phyloP scores from a whole-genome alignment of 2,797 vertebrate genomes.

The Acrossocheilus wenchowensis region DNA sequence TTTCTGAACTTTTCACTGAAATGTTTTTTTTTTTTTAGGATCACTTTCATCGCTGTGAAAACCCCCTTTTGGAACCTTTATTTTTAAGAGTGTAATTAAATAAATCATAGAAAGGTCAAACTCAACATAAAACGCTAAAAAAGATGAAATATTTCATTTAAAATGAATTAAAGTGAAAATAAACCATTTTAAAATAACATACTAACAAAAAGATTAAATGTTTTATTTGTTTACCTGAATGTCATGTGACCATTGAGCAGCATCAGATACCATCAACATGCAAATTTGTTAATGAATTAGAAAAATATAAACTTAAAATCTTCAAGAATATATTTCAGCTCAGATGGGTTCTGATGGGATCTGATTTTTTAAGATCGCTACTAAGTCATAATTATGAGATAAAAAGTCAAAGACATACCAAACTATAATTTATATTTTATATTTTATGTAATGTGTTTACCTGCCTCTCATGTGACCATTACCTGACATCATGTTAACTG shows the following conservation, averaged over 20 bases:
- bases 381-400: not conserved
- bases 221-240: not conserved
- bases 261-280: not conserved
- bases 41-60: not conserved
- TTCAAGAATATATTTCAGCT: not conserved
- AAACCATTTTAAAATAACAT: not conserved
- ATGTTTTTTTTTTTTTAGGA: too few relatives aligned
- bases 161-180: not conserved
- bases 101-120: not conserved
- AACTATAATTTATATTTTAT: not conserved
- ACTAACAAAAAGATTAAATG: not conserved
- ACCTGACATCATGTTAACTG: not conserved
- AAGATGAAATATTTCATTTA: not conserved
- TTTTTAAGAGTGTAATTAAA: not conserved
- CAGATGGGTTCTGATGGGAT: not conserved
- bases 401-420: not conserved
- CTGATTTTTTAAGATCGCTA: too few relatives aligned
- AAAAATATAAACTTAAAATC: not conserved
- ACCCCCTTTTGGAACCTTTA: not conserved
- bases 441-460: too few relatives aligned
- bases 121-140: not conserved
- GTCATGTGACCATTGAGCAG: not conserved
- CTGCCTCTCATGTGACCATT: too few relatives aligned
- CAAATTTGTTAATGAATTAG: not conserved
- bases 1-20: too few relatives aligned